phyloP scores from a whole-genome alignment of 1,140 invertebrate genomes.

The Metopolophium dirhodum region DNA sequence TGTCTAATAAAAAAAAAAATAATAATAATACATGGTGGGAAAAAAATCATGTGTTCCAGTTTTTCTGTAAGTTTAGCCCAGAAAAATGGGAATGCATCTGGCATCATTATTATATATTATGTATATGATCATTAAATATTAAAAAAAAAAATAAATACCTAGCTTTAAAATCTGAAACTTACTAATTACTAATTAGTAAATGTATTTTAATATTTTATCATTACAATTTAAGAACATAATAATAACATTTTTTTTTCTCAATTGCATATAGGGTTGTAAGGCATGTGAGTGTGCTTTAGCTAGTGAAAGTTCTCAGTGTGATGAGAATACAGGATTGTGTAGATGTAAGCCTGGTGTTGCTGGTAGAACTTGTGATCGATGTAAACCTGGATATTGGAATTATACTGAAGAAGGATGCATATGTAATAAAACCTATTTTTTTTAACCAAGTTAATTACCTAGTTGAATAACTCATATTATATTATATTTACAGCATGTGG shows the following conservation, averaged over 20 bases:
- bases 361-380: constrained; percentile 86
- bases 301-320: constrained; percentile 81
- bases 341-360: constrained; percentile 86
- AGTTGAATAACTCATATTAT: neutral
- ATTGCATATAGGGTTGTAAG: constrained; percentile 72
- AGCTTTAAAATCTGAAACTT: neutral
- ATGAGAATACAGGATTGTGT: constrained; percentile 84
- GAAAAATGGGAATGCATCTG: too few species aligned
- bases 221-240: neutral
- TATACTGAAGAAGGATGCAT: constrained; percentile 85
- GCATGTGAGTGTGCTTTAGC: constrained; percentile 83
- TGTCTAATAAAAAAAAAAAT: too few species aligned
- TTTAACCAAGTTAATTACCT: neutral
- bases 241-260: neutral
- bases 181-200: neutral
- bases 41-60: too few species aligned
- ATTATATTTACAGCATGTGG: constrained; percentile 72
- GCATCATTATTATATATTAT: neutral
- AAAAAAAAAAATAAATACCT: neutral
- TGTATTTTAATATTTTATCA: too few species aligned
- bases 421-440: constrained; percentile 69
- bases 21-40: neutral
- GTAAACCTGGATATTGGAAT: constrained; percentile 92
- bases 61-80: neutral
- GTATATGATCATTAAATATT: neutral